These are phyloP conservation scores for Xiphorhynchus elegans DNA, from an alignment of 2,113 vertebrate species.

Conservation along the genomic window DNA sequence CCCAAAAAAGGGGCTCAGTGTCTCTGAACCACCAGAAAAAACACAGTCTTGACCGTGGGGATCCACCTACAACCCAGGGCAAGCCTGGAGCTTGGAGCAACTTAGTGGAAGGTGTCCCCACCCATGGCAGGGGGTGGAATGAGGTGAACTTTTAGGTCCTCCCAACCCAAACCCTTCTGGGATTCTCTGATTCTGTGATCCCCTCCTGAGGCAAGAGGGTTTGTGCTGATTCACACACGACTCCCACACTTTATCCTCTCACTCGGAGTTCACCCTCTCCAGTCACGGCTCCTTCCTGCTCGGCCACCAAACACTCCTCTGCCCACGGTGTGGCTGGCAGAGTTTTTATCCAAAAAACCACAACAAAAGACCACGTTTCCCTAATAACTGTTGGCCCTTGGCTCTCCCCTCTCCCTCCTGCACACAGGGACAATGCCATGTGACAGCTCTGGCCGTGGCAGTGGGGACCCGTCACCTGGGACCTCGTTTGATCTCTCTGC, in stretches of 20 bases:
- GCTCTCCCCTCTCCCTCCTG: neutral
- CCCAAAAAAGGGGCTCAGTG: neutral
- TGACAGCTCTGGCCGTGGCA: neutral
- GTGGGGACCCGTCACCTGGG: neutral
- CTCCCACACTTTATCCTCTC: neutral
- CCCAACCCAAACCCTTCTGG: neutral
- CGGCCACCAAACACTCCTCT: neutral
- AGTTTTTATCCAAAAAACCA: neutral
- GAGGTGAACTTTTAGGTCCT: neutral
- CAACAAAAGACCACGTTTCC: neutral
- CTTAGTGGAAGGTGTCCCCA: neutral
- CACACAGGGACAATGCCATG: neutral
- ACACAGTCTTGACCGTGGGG: neutral
- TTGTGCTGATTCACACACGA: neutral
- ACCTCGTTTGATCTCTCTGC: conserved; percentile 1
- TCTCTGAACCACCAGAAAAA: neutral
- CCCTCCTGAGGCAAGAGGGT: neutral
- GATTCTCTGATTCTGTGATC: neutral
- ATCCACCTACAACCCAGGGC: neutral
- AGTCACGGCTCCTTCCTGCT: neutral
- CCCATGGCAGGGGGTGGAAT: neutral
- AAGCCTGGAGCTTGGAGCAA: neutral
- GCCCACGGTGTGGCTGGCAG: neutral
- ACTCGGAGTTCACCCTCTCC: neutral
- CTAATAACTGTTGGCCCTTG: neutral